Evolutionary conservation across 2,888 invertebrate genomes (phyloP), one percentile per base, ranked within the genome.

Genomic region (Dynastes hyllus): DNA sequence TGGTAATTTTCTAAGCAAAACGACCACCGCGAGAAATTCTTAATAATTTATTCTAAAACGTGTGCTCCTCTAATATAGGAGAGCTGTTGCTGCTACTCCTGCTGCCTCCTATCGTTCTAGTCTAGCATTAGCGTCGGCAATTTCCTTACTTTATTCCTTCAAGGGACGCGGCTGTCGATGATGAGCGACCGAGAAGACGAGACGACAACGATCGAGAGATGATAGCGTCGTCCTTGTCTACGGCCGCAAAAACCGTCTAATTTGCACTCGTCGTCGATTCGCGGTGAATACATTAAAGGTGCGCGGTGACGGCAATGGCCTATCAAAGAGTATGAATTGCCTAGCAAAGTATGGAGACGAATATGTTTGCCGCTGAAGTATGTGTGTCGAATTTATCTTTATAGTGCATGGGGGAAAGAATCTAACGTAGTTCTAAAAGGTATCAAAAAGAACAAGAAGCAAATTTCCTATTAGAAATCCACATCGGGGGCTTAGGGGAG

Each of bases 201-300:
- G 55, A 22, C 55, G 27, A 37, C 71, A 13, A 55, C 22, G 58
- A 71, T 67, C 71, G 58, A 37, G 71, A 37, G 55, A 29, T 9
- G 29, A 58, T 58, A 55, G 55, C 45, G 11, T n/a, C n/a, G 29
- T 75, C 73, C 65, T 58, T 70, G 65, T 73, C 61, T 51, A 66
- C 67, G 22, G 67, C 78, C 78, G 63, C 78, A 78, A 78, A 78
- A 78, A 78, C 78, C 78, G 71, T 78, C 78, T 73, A 78, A 78
- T 78, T 78, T 78, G 78, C 78, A 78, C 78, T 78, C 78, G 51
- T 65, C 71, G 78, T 71, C 78, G 65, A 78, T 78, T 78, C 71
- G 73, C 78, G 78, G 78, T 61, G 78, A 78, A 78, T 78, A 78
- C 73, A 78, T 78, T 78, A 78, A 73, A 78, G 70, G 65, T 71